Evolutionary conservation across 2,797 vertebrate genomes (phyloP).

Genomic region (Psittacula echo): DNA sequence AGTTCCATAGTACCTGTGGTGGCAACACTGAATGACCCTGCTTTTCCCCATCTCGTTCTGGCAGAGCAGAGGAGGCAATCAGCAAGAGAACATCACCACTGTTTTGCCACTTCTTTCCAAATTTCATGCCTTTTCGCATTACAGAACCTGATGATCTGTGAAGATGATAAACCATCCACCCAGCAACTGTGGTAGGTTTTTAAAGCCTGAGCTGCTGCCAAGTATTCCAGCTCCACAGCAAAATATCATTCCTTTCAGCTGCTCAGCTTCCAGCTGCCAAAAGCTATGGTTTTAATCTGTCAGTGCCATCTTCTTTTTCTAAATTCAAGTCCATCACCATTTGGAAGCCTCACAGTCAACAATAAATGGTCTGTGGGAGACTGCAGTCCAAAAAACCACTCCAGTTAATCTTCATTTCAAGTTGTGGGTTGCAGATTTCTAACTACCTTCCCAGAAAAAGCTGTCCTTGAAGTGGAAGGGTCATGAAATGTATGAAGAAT

Average conservation of each 20-base stretch:
- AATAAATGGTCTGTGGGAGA: background rate
- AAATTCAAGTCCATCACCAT: background rate
- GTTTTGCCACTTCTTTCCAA: background rate
- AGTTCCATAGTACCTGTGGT: rapidly evolving
- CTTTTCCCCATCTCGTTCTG: background rate
- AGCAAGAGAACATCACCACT: background rate
- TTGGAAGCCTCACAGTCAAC: background rate
- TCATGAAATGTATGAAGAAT: rapidly evolving
- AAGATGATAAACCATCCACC: background rate
- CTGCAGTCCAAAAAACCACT: background rate
- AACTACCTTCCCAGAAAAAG: background rate
- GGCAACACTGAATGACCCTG: rapidly evolving
- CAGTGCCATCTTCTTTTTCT: constrained; percentile 22
- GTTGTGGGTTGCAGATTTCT: background rate
- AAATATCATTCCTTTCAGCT: constrained; percentile 50
- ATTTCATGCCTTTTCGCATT: background rate
- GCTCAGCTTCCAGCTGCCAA: constrained; percentile 56
- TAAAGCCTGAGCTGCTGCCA: constrained; percentile 3
- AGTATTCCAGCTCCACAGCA: background rate
- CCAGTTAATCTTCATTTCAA: background rate
- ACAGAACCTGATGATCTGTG: background rate
- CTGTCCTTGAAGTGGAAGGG: background rate
- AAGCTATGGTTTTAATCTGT: constrained; percentile 32
- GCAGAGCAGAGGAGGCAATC: background rate
- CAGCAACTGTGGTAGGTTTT: background rate